Conservation (phyloP, 2,113 vertebrate species). For the Suncus etruscus region DNA sequence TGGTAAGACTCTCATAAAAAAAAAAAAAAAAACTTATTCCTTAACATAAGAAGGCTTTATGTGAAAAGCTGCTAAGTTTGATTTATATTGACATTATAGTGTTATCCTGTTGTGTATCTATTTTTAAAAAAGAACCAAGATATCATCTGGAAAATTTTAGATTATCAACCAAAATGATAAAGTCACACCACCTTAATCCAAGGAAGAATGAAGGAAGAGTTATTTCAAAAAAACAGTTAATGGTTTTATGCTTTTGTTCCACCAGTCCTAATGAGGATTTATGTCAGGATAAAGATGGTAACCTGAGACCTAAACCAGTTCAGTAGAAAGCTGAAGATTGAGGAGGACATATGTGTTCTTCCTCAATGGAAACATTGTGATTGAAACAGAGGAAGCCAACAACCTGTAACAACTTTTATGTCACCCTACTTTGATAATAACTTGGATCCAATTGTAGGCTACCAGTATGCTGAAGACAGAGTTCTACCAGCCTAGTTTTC, state of each 20-base stretch:
- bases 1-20: background rate
- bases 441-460: too few relatives aligned
- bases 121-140: conserved; percentile 44
- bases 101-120: background rate
- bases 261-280: background rate
- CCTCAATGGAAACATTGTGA: background rate
- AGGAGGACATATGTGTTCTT: background rate
- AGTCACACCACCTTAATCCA: background rate
- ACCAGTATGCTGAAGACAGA: background rate
- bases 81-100: background rate
- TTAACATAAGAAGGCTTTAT: background rate
- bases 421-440: too few relatives aligned
- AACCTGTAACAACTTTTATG: too few relatives aligned
- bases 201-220: background rate
- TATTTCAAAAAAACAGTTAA: background rate
- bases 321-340: background rate
- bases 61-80: background rate
- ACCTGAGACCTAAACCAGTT: background rate
- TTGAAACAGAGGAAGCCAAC: background rate
- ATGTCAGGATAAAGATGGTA: conserved; percentile 18
- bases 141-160: background rate
- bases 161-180: background rate
- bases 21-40: background rate
- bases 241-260: background rate
- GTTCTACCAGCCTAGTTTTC: background rate